Evolutionary conservation across 2,888 invertebrate species (phyloP), one percentile per base, ranked within the genome.

Genomic region (Dryococelus australis): DNA sequence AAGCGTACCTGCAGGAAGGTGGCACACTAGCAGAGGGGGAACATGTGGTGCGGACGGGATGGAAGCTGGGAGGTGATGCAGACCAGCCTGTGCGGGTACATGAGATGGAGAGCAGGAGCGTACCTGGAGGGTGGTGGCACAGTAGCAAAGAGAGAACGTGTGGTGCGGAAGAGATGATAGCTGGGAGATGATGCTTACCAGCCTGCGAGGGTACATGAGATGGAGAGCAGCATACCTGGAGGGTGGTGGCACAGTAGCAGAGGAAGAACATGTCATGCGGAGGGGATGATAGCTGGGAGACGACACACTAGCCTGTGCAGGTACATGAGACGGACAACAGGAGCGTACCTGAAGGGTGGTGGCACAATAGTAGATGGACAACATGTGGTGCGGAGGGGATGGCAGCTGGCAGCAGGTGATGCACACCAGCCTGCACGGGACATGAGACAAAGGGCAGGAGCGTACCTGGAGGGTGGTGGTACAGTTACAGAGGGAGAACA

Each of bases 201-300:
- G 92, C 86, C 95, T 93, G 89, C 95, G 94, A 0, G 95, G 94
- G 91, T 96, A 95, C 93, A 95, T 93, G 0, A 96, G 95, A 4
- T 3, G 35, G 4, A 4, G 4, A 4, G 1, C 1, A 35, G 35
- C 35, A 35, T 35, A 65, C 65, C 65, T 65, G 65, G 13, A 65
- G 65, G 10, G 65, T n/a, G 65, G 65, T n/a, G 65, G 65, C 65
- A n/a, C 24, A n/a, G 65, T 65, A 65, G n/a, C 65, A 65, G 24
- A 65, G 65, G n/a, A 24, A 65, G 85, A 95, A 93, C 91, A 95
- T 93, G 88, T 94, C 93, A 12, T 92, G 90, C 0, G 95, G 94
- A 84, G 95, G 93, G 78, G 94, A 93, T 5, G 94, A 94, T 88
- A 95, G 92, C 90, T 94, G 95, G 87, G 95, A 94, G 6, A 95